phyloP scores from a whole-genome alignment of 53 echinoderm and acorn worm species.

The Echinarachnius parma region DNA sequence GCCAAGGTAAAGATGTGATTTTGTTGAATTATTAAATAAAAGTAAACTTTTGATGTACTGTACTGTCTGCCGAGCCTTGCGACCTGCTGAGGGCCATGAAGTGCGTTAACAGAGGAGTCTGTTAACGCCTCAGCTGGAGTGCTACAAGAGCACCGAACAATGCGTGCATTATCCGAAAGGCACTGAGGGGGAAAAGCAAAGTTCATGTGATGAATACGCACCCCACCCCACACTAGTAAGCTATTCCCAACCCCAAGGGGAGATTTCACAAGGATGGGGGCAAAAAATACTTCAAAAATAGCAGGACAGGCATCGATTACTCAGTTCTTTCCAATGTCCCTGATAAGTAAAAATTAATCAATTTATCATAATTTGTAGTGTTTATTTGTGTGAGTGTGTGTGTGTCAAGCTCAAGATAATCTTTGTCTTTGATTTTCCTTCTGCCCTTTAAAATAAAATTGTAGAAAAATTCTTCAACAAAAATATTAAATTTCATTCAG shows the following conservation, averaged over 20 bases:
- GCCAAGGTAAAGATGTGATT: slow-evolving; percentile 40
- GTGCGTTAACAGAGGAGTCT: slow-evolving; percentile 40
- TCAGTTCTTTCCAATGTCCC: no score
- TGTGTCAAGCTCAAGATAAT: no score
- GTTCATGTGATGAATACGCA: slow-evolving; percentile 65
- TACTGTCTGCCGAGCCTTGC: slow-evolving; percentile 52
- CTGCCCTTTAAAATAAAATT: no score
- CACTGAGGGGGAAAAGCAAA: slow-evolving; percentile 77
- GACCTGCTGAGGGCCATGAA: slow-evolving; percentile 48
- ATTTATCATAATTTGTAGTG: no score
- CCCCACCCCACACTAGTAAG: slow-evolving; percentile 44
- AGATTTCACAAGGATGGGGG: slow-evolving; percentile 33
- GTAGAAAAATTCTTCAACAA: no score
- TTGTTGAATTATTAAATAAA: slow-evolving; percentile 51
- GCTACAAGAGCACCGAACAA: slow-evolving; percentile 92
- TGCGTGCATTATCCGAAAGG: slow-evolving; percentile 94
- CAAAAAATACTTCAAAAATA: neutral
- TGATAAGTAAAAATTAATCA: no score
- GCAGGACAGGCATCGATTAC: slow-evolving; percentile 35
- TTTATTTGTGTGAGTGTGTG: no score
- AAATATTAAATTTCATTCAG: no score
- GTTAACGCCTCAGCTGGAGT: slow-evolving; percentile 90
- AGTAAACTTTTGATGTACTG: slow-evolving; percentile 42
- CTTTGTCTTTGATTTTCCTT: no score
- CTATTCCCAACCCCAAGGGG: slow-evolving; percentile 14